A percentile compares a stretch with the other conserved stretches of the same genome.
Evolutionary conservation across 2,113 vertebrate genomes (phyloP).

Genomic region (Anhinga rufa): DNA sequence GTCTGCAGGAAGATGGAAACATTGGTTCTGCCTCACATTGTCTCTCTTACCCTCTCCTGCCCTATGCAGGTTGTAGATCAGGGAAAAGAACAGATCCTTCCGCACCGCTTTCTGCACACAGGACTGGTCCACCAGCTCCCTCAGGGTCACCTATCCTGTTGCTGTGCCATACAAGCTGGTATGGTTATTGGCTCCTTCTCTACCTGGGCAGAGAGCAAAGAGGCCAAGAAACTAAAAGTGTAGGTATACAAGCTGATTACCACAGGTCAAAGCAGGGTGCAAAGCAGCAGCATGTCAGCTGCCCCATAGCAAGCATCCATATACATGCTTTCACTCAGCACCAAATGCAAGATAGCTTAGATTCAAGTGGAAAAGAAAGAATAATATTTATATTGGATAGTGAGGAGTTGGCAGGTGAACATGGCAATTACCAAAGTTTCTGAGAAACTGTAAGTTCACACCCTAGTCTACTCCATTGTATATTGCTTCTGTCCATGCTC

Average conservation of each 20-base stretch:
- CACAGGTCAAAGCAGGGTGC: neutral
- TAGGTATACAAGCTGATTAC: rapidly evolving
- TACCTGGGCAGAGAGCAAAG: neutral
- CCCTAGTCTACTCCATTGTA: neutral
- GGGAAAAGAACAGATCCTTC: neutral
- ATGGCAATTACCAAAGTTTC: neutral
- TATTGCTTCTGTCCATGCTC: neutral
- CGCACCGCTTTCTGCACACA: neutral
- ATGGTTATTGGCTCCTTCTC: neutral
- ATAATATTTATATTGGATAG: neutral
- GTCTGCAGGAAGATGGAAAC: neutral
- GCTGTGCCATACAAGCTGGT: neutral
- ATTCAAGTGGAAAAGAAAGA: neutral
- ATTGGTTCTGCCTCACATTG: neutral
- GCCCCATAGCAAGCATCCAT: neutral
- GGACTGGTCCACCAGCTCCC: neutral
- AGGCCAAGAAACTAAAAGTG: neutral
- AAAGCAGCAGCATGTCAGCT: neutral
- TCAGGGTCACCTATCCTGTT: too few species aligned
- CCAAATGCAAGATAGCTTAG: neutral
- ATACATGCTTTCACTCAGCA: neutral
- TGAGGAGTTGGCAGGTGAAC: neutral
- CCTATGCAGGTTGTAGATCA: neutral
- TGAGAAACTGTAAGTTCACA: neutral
- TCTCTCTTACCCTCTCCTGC: neutral